Base-by-base conservation (phyloP, 2,113 vertebrate species). In the Zosterops pallidus region DNA sequence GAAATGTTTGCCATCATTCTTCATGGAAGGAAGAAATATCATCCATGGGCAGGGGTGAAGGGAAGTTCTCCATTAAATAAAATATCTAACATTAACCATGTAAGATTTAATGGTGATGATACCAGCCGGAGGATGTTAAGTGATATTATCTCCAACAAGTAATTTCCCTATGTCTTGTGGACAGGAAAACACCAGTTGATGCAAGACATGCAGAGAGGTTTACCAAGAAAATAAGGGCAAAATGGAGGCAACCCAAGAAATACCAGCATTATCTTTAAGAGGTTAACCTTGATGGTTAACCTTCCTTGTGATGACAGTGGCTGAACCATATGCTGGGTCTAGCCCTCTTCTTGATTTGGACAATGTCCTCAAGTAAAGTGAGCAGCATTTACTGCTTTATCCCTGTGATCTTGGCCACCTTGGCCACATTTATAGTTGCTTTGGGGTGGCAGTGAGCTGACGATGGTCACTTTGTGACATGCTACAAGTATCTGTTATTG, bases 1-100 rank as follows among this genome's bases (percentile, higher is more conserved):
- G 74, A 92, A 96, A 68, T 62, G n/a, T 89, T 94, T 94, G 68
- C 56, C 52, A 55, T 60, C 69, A 46, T 77, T 92, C 82, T 79
- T 64, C 53, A 59, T 12, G 33, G 49, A 90, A 90, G 25, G 17
- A 50, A 55, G 46, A 91, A 90, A 79, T 65, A 83, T 55, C 85
- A 60, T 84, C 59, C 21, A 5, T 76, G 64, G 56, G 68, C 13
- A 88, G 41, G 62, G 75, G 56, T 83, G 64, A 88, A 80, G 29
- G 49, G 78, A 87, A 86, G 60, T 86, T 71, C 83, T 91, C 18
- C n/a, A 41, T 78, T 81, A 94, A 70, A 95, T 75, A 80, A 90
- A 83, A 75, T 64, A 95, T 89, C 64, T 74, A 59, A 52, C 26
- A 25, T 90, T 88, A 41, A 12, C 20, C 28, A 16, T 88, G 92